Percentiles rank a stretch among this genome's conserved stretches.
These are phyloP conservation scores for Drosophila antonietae DNA, from an alignment of 2,888 invertebrate genomes.

Conservation along the genomic window DNA sequence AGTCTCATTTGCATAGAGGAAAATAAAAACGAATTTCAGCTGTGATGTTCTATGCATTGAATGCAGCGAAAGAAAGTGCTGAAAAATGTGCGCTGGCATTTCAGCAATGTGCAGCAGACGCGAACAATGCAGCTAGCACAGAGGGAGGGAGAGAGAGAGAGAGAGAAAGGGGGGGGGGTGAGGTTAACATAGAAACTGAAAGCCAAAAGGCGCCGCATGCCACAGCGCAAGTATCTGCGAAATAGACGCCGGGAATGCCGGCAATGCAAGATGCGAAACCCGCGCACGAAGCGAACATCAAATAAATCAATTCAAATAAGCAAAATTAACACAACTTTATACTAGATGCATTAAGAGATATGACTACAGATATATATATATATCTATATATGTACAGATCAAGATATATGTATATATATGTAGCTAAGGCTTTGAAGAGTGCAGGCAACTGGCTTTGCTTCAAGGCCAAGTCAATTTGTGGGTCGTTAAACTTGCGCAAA, in stretches of 20 bases:
- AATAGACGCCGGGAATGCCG: slow-evolving; percentile 70
- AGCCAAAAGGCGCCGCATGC: slow-evolving; percentile 59
- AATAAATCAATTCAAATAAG: slow-evolving; percentile 48
- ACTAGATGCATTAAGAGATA: slow-evolving; percentile 9
- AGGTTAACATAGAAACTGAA: slow-evolving; percentile 4
- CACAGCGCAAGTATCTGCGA: slow-evolving; percentile 66
- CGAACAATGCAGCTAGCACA: slow-evolving; percentile 23
- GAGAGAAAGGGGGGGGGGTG: neutral
- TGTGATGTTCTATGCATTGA: slow-evolving; percentile 30
- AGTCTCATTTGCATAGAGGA: slow-evolving; percentile 41
- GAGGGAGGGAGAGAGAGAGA: neutral
- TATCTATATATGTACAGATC: neutral
- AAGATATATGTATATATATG: neutral
- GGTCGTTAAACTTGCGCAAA: slow-evolving; percentile 67
- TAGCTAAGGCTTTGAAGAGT: neutral
- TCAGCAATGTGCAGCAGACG: slow-evolving; percentile 70
- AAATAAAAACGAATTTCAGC: slow-evolving; percentile 21
- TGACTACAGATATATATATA: neutral
- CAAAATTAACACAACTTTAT: slow-evolving; percentile 64
- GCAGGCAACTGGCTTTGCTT: slow-evolving; percentile 54
- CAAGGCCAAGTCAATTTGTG: slow-evolving; percentile 64
- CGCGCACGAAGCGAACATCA: slow-evolving; percentile 17
- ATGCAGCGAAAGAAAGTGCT: slow-evolving; percentile 35
- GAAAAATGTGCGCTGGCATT: slow-evolving; percentile 70
- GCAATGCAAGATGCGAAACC: slow-evolving; percentile 65